Percentiles rank a stretch among this genome's conserved stretches.
phyloP scores from a whole-genome alignment of 1,140 invertebrate genomes.

The Drosophila jambulina region DNA sequence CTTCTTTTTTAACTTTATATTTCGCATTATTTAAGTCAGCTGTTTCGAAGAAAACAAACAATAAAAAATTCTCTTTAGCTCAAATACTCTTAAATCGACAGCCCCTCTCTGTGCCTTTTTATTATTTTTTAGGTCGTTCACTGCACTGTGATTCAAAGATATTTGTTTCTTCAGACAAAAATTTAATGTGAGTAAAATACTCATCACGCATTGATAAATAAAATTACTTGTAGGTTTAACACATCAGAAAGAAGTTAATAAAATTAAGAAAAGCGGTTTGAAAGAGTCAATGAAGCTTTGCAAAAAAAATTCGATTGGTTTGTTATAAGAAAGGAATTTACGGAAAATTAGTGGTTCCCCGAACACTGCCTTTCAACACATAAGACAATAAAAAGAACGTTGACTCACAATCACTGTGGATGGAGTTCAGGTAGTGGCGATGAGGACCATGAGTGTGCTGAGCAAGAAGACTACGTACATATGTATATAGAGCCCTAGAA shows the following conservation, averaged over 20 bases:
- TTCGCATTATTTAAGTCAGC: background rate
- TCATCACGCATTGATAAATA: background rate
- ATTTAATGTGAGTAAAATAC: background rate
- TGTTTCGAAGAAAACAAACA: background rate
- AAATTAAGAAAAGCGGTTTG: background rate
- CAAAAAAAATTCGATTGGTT: background rate
- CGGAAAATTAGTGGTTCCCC: background rate
- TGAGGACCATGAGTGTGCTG: too few species aligned
- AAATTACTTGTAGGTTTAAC: background rate
- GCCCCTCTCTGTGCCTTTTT: background rate
- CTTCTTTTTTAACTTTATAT: background rate
- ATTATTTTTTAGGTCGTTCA: background rate
- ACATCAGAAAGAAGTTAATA: background rate
- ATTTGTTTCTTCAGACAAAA: background rate
- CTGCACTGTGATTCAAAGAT: background rate
- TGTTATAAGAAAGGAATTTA: background rate
- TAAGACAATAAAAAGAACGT: background rate
- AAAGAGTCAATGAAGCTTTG: background rate
- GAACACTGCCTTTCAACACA: background rate
- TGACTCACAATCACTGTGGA: background rate
- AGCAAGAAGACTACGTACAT: too few species aligned
- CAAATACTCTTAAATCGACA: background rate
- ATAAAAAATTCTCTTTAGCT: background rate
- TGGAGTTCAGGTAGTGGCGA: too few species aligned
- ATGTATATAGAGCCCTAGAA: too few species aligned